phyloP scores from a whole-genome alignment of 1,140 invertebrate species.

The Drosophila obscura region DNA sequence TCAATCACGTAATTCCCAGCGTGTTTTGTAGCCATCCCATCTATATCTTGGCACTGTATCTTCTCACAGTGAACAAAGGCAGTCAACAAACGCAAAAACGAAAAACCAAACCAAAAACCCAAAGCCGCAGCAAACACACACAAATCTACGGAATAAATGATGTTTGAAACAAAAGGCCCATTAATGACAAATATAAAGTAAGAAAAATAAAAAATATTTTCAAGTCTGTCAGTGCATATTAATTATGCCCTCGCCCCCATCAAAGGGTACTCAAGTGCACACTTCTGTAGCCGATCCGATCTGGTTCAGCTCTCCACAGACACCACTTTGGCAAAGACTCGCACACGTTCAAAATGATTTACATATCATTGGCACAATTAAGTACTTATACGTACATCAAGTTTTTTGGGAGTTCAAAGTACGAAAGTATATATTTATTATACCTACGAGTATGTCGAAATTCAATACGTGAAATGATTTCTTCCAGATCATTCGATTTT shows the following conservation, averaged over 20 bases:
- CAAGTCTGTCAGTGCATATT: slow-evolving; percentile 49
- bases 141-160: slow-evolving; percentile 35
- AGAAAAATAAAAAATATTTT: slow-evolving; percentile 30
- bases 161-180: slow-evolving; percentile 64
- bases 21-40: slow-evolving; percentile 68
- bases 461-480: too few species aligned
- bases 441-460: too few species aligned
- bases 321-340: slow-evolving; percentile 29
- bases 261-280: slow-evolving; percentile 52
- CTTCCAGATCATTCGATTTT: too few species aligned
- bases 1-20: slow-evolving; percentile 78
- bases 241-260: slow-evolving; percentile 45
- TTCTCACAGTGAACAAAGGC: slow-evolving; percentile 59
- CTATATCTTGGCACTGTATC: slow-evolving; percentile 67
- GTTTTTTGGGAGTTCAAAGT: slow-evolving; percentile 10
- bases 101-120: too few species aligned
- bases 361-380: slow-evolving; percentile 18
- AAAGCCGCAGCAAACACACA: slow-evolving; percentile 17
- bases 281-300: slow-evolving; percentile 37
- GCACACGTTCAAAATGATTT: slow-evolving; percentile 19
- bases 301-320: slow-evolving; percentile 29
- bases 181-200: slow-evolving; percentile 58
- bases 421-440: too few species aligned
- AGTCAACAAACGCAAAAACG: background rate
- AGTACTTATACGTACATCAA: slow-evolving; percentile 1